Base-by-base conservation (phyloP, 2,113 vertebrate genomes). In the Poicephalus gulielmi region DNA sequence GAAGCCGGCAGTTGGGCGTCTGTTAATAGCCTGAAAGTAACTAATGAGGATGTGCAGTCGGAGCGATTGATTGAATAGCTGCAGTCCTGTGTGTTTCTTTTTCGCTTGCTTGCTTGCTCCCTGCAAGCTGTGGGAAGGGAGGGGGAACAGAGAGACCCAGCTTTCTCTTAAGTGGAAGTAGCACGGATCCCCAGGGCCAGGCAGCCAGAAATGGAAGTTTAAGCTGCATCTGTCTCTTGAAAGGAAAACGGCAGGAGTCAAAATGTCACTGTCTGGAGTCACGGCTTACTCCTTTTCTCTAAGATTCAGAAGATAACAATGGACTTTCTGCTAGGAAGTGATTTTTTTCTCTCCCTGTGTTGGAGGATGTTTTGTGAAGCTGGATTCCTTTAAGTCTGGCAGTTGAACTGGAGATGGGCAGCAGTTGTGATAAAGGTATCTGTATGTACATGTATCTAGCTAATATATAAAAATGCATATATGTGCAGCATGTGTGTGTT, bases 381-480 rank as follows among this genome's bases (percentile, higher is more conserved):
- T 97, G 96, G 97, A 97, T 98, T 97, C 88, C 93, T 97, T 86
- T 97, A 94, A 97, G 96, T 96, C 98, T 97, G 94, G 95, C 93
- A 92, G 90, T 96, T 97, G 97, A 97, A 97, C 97, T 95, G 97
- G 98, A 98, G 98, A 99, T 99, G 99, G 99, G 99, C 98, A 99
- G 98, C 99, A 99, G 98, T 98, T 99, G 99, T 95, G 98, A 99
- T 97, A 98, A 99, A 99, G 99, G 99, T 99, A 99, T 98, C 97
- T 60, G 83, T 96, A 25, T 87, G 70, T 96, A 27, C 79, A 35
- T 91, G 39, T 85, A 43, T 64, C 82, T 77, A 35, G 77, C 69
- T 53, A 4, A 2, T 53, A 30, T 53, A 33, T 63, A 27, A 66
- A 86, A 90, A 86, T 83, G 70, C 57, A 41, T 73, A 2, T 17